Evolutionary conservation across 2,113 vertebrate genomes (phyloP).

Genomic region (Amphiprion ocellaris): DNA sequence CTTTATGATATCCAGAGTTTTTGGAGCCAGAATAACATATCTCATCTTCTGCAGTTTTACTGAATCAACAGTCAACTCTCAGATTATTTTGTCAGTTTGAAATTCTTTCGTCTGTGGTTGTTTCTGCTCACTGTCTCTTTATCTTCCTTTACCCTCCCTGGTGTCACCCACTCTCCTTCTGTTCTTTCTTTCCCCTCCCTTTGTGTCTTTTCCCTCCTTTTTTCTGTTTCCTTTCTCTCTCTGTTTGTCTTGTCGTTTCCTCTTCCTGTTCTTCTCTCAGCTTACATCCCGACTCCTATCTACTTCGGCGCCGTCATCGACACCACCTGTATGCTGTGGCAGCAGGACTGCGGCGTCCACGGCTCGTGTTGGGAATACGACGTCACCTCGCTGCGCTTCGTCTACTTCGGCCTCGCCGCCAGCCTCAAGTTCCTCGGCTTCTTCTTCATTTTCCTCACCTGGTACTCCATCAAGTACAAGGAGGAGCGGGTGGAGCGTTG

Average conservation of each 20-base stretch:
- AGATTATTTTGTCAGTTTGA: not conserved
- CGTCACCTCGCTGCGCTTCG: conserved; percentile 97
- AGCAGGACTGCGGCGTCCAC: conserved; percentile 95
- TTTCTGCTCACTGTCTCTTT: not conserved
- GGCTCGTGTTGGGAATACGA: conserved; percentile 99
- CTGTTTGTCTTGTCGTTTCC: not conserved
- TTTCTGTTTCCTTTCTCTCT: not conserved
- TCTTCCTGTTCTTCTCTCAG: conserved; percentile 71
- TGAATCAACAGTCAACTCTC: fast-evolving
- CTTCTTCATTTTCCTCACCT: conserved; percentile 98
- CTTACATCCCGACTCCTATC: conserved; percentile 99
- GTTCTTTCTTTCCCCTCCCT: not conserved
- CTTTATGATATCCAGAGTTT: too few relatives aligned
- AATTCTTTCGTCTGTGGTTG: too few relatives aligned
- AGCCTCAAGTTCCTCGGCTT: conserved; percentile 98
- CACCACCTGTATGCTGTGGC: conserved; percentile 99
- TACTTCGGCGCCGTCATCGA: conserved; percentile 99
- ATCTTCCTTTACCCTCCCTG: too few relatives aligned
- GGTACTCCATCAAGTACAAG: conserved; percentile 97
- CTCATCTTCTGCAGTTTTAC: not conserved
- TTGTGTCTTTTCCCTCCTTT: not conserved
- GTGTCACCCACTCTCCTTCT: too few relatives aligned
- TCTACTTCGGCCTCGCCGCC: conserved; percentile 98
- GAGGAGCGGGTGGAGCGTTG: conserved; percentile 90
- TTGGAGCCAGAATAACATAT: not conserved